Conservation (phyloP, 2,888 invertebrate species). For the Mesorhabditis spiculigera region DNA sequence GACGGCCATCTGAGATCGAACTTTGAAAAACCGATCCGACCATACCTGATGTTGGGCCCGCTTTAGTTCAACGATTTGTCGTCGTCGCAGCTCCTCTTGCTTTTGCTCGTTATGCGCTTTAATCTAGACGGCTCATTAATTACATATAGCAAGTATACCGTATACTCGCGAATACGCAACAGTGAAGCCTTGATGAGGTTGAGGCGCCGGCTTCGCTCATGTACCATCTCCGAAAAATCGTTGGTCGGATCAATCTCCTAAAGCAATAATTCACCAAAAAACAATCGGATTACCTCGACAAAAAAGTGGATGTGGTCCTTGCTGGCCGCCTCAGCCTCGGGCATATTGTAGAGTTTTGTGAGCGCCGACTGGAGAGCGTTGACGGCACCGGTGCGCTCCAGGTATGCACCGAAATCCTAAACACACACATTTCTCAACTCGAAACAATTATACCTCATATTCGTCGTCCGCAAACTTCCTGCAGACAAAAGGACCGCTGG, state of each 20-base stretch:
- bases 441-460: neutral
- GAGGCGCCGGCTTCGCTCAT: neutral
- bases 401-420: neutral
- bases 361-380: neutral
- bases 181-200: neutral
- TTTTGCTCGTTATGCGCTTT: neutral
- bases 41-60: neutral
- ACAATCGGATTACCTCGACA: neutral
- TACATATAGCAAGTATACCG: neutral
- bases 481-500: neutral
- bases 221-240: neutral
- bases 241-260: neutral
- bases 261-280: neutral
- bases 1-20: too few relatives aligned
- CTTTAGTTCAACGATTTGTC: neutral
- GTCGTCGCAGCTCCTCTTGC: conserved; percentile 5
- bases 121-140: too few relatives aligned
- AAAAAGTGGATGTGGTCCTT: conserved; percentile 2
- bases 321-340: neutral
- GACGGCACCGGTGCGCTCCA: neutral
- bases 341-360: conserved; percentile 1
- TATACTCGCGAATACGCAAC: neutral
- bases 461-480: neutral
- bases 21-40: too few relatives aligned
- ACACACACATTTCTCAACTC: neutral